phyloP scores from a whole-genome alignment of 2,797 vertebrate species.

The Enteromius unitaeniatus region DNA sequence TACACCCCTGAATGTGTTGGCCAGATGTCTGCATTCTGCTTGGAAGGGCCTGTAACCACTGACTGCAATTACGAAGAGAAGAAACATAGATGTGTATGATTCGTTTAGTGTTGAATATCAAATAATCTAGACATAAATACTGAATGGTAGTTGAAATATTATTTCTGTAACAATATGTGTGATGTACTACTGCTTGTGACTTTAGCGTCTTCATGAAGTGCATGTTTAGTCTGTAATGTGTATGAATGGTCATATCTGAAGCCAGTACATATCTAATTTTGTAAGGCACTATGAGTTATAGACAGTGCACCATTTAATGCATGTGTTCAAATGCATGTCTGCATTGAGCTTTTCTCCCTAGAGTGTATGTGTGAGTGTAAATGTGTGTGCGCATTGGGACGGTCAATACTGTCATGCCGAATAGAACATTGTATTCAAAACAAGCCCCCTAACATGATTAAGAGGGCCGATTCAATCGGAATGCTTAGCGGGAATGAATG shows the following conservation, averaged over 20 bases:
- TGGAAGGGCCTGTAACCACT: background rate
- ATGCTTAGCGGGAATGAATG: constrained; percentile 57
- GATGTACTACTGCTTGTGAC: constrained; percentile 19
- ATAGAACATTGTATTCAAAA: constrained; percentile 55
- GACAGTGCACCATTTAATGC: constrained; percentile 33
- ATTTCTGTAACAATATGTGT: background rate
- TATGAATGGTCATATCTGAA: constrained; percentile 31
- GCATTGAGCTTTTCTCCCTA: constrained; percentile 48
- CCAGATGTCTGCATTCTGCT: constrained; percentile 9
- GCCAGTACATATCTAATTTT: constrained; percentile 10
- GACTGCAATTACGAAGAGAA: background rate
- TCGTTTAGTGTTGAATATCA: background rate
- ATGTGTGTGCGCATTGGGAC: constrained; percentile 18
- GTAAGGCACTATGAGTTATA: constrained; percentile 18
- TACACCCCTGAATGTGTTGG: constrained; percentile 4
- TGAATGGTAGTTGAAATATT: background rate
- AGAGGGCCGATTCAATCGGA: constrained; percentile 63
- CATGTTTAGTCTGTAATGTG: constrained; percentile 48
- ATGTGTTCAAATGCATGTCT: constrained; percentile 57
- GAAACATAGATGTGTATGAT: background rate
- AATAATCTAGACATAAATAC: background rate
- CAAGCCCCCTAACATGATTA: constrained; percentile 59
- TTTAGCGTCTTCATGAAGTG: constrained; percentile 43
- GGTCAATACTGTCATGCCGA: constrained; percentile 57
- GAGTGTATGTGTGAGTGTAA: background rate